These are phyloP conservation scores for Petaurus breviceps DNA, from an alignment of 2,113 vertebrate genomes.

Conservation along the genomic window DNA sequence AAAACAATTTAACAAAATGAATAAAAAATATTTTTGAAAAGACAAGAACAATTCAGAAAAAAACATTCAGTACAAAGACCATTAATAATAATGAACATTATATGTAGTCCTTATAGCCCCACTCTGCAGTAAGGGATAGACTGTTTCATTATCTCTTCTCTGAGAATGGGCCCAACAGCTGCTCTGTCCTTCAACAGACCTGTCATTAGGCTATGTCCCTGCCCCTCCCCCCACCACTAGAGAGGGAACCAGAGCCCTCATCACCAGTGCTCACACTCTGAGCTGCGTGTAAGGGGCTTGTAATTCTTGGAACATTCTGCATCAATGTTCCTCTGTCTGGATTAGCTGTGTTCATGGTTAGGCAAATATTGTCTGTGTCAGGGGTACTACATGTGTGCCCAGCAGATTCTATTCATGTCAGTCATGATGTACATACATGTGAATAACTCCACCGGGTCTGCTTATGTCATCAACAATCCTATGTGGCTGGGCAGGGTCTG, in stretches of 20 bases:
- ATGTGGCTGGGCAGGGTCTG: not conserved
- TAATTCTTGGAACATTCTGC: not conserved
- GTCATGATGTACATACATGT: not conserved
- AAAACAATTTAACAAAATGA: not conserved
- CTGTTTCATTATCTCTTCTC: not conserved
- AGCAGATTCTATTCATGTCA: not conserved
- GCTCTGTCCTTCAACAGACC: not conserved
- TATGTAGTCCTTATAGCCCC: not conserved
- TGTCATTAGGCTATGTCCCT: not conserved
- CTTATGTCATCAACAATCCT: not conserved
- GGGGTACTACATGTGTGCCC: not conserved
- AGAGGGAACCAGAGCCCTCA: not conserved
- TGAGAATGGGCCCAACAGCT: not conserved
- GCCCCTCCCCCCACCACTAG: not conserved
- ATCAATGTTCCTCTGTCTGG: not conserved
- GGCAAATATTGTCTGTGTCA: not conserved
- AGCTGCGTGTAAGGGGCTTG: not conserved
- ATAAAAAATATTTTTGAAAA: not conserved
- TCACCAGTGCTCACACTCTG: not conserved
- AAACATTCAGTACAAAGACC: not conserved
- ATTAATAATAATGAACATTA: not conserved
- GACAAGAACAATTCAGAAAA: not conserved
- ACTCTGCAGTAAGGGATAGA: not conserved
- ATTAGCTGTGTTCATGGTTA: not conserved
- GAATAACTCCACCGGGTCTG: not conserved